Conservation (phyloP, 2,888 invertebrate genomes). For the Drosophila suboccidentalis region DNA sequence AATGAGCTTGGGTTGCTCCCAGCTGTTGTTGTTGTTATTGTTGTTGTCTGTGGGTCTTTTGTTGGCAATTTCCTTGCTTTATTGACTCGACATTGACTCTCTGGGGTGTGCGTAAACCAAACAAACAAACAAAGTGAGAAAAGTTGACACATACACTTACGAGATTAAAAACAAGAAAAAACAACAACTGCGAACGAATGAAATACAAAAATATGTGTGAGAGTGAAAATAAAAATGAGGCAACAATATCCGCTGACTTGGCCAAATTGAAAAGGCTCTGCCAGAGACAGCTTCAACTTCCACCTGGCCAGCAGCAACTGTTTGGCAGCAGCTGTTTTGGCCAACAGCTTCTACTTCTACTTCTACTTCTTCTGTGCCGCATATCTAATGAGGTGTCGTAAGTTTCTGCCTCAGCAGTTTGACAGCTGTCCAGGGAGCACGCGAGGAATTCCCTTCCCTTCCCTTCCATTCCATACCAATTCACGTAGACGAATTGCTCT, state of each 20-base stretch:
- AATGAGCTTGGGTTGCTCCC: slow-evolving; percentile 61
- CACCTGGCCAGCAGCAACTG: slow-evolving; percentile 33
- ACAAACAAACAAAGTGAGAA: slow-evolving; percentile 60
- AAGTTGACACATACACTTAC: slow-evolving; percentile 80
- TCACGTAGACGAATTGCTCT: slow-evolving; percentile 46
- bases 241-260: slow-evolving; percentile 50
- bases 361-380: slow-evolving; percentile 46
- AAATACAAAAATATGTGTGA: slow-evolving; percentile 6
- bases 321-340: slow-evolving; percentile 21
- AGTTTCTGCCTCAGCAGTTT: slow-evolving; percentile 66
- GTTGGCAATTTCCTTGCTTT: slow-evolving; percentile 65
- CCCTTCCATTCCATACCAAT: slow-evolving; percentile 5
- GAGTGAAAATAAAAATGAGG: slow-evolving; percentile 24
- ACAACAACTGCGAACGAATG: slow-evolving; percentile 16
- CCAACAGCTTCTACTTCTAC: slow-evolving; percentile 18
- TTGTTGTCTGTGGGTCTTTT: slow-evolving; percentile 50
- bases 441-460: slow-evolving; percentile 10
- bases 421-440: slow-evolving; percentile 62
- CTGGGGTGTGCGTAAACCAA: slow-evolving; percentile 72
- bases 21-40: slow-evolving; percentile 39
- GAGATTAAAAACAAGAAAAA: slow-evolving; percentile 69
- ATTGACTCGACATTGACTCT: slow-evolving; percentile 69
- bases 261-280: slow-evolving; percentile 60
- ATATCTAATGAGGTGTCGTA: slow-evolving; percentile 66
- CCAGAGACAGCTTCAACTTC: not conserved